These are phyloP conservation scores for Drymonia ruficornis DNA, from an alignment of 2,888 invertebrate genomes.

Conservation along the genomic window DNA sequence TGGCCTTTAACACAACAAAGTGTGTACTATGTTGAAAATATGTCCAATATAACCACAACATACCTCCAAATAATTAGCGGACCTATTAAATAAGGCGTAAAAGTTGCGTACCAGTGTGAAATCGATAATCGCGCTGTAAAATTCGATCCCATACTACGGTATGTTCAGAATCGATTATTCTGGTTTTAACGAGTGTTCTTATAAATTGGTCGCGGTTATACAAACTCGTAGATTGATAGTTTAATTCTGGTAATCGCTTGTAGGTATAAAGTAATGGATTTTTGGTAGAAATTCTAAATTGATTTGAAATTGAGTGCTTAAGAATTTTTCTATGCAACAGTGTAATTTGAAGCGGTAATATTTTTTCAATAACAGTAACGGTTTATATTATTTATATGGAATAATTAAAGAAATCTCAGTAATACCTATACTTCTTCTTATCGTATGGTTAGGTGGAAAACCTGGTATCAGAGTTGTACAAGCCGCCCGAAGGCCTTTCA, in stretches of 20 bases:
- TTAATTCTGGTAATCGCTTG: conserved; percentile 16
- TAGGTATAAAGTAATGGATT: conserved; percentile 2
- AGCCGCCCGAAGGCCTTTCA: no score
- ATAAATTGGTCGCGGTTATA: conserved; percentile 15
- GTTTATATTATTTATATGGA: no score
- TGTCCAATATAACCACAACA: conserved; percentile 24
- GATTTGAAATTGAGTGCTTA: neutral
- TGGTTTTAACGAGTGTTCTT: conserved; percentile 28
- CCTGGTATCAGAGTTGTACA: no score
- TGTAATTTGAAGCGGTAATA: no score
- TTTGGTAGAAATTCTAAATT: neutral
- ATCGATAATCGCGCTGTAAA: conserved; percentile 59
- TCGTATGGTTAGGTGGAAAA: no score
- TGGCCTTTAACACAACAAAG: conserved; percentile 8
- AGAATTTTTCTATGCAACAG: no score
- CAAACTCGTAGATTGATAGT: conserved; percentile 16
- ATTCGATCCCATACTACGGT: conserved; percentile 38
- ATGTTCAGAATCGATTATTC: conserved; percentile 29
- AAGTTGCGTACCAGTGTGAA: conserved; percentile 55
- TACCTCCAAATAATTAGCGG: conserved; percentile 60
- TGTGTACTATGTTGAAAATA: conserved; percentile 7
- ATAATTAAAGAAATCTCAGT: no score
- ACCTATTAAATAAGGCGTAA: conserved; percentile 64
- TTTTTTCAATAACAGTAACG: no score
- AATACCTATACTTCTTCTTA: no score